A percentile compares a stretch with the other conserved stretches of the same genome.
Conservation (phyloP, 2,888 invertebrate genomes). For the Callyntrura sp. region DNA sequence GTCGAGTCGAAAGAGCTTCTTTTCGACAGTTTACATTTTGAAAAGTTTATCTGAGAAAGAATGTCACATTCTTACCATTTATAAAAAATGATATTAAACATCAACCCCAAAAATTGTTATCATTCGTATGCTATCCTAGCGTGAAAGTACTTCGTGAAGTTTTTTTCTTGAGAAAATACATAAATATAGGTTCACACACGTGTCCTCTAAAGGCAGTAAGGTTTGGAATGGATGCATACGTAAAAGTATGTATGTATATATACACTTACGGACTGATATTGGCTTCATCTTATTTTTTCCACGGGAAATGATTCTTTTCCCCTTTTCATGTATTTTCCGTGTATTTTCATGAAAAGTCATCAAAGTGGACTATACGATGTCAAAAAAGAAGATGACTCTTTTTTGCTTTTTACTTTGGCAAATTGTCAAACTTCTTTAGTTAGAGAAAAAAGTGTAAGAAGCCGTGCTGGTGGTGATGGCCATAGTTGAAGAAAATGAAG, state of each 20-base stretch:
- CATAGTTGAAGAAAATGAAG: conserved; percentile 33
- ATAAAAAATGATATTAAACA: conserved; percentile 41
- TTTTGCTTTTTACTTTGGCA: conserved; percentile 65
- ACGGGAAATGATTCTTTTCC: conserved; percentile 45
- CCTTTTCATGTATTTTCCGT: neutral
- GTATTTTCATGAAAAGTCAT: conserved; percentile 53
- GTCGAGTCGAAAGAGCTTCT: conserved; percentile 35
- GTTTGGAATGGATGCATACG: neutral
- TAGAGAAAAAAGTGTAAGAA: conserved; percentile 3
- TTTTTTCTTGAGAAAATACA: conserved; percentile 5
- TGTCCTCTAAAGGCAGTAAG: neutral
- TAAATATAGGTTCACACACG: conserved; percentile 52
- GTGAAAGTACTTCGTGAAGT: neutral
- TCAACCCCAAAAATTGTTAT: conserved; percentile 28
- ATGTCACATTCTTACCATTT: conserved; percentile 21
- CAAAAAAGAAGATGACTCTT: conserved; percentile 46
- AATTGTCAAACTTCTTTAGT: conserved; percentile 74
- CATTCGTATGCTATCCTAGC: neutral
- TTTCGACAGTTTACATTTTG: conserved; percentile 17
- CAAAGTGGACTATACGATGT: conserved; percentile 57
- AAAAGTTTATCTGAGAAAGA: conserved; percentile 56
- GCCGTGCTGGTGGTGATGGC: neutral
- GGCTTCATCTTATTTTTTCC: conserved; percentile 9
- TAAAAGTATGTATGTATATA: neutral
- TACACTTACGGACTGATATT: neutral